Conservation (phyloP, 2,888 invertebrate species). For the Alitta virens region DNA sequence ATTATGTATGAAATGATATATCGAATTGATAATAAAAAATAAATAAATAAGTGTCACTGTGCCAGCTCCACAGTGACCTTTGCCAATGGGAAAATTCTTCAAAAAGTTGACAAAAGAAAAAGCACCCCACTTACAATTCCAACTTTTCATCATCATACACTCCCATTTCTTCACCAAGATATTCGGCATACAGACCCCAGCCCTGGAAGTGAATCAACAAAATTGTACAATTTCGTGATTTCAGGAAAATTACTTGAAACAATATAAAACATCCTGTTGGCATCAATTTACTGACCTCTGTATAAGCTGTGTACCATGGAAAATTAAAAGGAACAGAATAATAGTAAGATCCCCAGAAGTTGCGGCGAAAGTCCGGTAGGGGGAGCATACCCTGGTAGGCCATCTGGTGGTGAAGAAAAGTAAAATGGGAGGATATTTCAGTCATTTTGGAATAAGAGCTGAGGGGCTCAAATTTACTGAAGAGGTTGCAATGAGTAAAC, state of each 20-base stretch:
- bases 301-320: constrained; percentile 41
- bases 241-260: neutral
- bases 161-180: constrained; percentile 42
- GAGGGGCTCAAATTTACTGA: too few relatives aligned
- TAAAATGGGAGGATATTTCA: neutral
- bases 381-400: constrained; percentile 1
- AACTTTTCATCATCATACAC: constrained; percentile 32
- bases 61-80: too few relatives aligned
- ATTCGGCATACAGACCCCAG: constrained; percentile 47
- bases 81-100: too few relatives aligned
- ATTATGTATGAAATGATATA: too few relatives aligned
- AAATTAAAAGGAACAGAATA: constrained; percentile 39
- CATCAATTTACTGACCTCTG: constrained; percentile 37
- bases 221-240: neutral
- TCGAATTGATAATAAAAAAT: too few relatives aligned
- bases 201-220: constrained; percentile 29
- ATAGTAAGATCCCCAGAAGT: constrained; percentile 13
- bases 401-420: neutral
- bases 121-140: constrained; percentile 22
- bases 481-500: too few relatives aligned
- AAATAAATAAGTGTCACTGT: too few relatives aligned
- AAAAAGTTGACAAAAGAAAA: neutral
- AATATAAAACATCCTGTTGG: too few relatives aligned
- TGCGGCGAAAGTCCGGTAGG: constrained; percentile 11
- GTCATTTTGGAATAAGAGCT: too few relatives aligned